A percentile compares a stretch with the other conserved stretches of the same genome.
Conservation (phyloP, 2,888 invertebrate genomes). For the Eledone cirrhosa region DNA sequence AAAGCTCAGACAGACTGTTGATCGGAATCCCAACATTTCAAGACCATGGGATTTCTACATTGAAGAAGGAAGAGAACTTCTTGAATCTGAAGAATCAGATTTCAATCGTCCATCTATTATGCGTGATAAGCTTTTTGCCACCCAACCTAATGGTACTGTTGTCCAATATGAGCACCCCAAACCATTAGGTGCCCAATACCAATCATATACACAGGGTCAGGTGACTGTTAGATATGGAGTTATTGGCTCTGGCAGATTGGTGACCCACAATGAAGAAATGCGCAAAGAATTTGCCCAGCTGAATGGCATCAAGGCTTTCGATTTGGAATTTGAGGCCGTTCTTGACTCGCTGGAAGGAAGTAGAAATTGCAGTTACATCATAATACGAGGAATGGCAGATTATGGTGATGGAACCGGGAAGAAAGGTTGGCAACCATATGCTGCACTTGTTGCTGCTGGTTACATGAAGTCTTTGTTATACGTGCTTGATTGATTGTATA, state of each 20-base stretch:
- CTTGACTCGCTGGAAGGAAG: conserved; percentile 77
- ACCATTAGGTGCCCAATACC: conserved; percentile 51
- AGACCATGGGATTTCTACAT: conserved; percentile 80
- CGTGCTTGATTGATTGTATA: conserved; percentile 37
- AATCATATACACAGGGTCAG: conserved; percentile 42
- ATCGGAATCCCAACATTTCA: conserved; percentile 53
- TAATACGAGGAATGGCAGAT: conserved; percentile 85
- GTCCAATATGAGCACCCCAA: conserved; percentile 41
- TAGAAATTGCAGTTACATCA: conserved; percentile 74
- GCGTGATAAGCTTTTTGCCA: conserved; percentile 50
- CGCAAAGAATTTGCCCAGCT: conserved; percentile 86
- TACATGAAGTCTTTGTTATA: conserved; percentile 83
- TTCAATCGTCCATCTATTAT: conserved; percentile 57
- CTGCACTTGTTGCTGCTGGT: conserved; percentile 89
- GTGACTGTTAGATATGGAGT: conserved; percentile 78
- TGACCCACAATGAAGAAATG: conserved; percentile 81
- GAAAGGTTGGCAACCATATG: conserved; percentile 96
- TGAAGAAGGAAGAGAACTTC: conserved; percentile 75
- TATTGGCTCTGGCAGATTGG: conserved; percentile 82
- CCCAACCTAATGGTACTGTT: conserved; percentile 46
- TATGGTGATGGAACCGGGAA: conserved; percentile 88
- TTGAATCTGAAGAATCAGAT: conserved; percentile 67
- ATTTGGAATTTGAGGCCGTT: conserved; percentile 93
- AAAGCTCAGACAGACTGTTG: conserved; percentile 41
- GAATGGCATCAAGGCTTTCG: conserved; percentile 86